Base-by-base conservation (phyloP, 2,113 vertebrate species). In the Herpetotheres cachinnans region DNA sequence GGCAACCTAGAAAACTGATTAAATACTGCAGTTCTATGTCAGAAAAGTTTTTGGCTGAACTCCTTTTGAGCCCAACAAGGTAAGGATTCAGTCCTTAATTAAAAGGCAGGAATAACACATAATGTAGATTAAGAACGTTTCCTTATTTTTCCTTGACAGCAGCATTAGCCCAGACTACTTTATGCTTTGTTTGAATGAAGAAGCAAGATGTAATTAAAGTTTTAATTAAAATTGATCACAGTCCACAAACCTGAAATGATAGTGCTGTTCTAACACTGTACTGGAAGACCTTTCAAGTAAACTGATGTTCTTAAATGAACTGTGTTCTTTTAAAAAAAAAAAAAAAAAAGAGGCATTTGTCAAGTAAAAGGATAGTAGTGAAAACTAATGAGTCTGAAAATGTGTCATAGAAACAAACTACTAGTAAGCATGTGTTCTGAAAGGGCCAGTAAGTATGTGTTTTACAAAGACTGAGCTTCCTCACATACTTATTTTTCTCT, bases 151-250 rank as follows among this genome's bases (percentile, higher is more conserved):
- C 55, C 78, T 89, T 91, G 54, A 90, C 32, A 90, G 55, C 30
- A 91, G 52, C 54, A 70, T 87, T 49, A 97, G 46, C 42, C n/a
- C 54, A 74, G 55, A 82, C 36, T 82, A 89, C 56, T 91, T 90
- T 15, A 73, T 29, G 74, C 59, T 93, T 91, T 80, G n/a, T 78
- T 90, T 82, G 93, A 95, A 87, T 52, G 74, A 26, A 88, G 70
- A 88, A 71, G 50, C 42, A 93, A 97, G 95, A 93, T 22, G 32
- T 77, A 95, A 95, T 95, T 91, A 63, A 94, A 90, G 46, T 95
- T 97, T 96, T 94, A 96, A 96, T 96, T 96, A 96, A 81, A 95
- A 97, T 52, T 95, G 87, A 95, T 82, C 1, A 0, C 32, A 77
- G 78, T 74, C 84, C 74, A 66, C 82, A 95, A 93, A 89, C 25